phyloP scores from a whole-genome alignment of 2,888 invertebrate species.

The Apotomis turbidana region DNA sequence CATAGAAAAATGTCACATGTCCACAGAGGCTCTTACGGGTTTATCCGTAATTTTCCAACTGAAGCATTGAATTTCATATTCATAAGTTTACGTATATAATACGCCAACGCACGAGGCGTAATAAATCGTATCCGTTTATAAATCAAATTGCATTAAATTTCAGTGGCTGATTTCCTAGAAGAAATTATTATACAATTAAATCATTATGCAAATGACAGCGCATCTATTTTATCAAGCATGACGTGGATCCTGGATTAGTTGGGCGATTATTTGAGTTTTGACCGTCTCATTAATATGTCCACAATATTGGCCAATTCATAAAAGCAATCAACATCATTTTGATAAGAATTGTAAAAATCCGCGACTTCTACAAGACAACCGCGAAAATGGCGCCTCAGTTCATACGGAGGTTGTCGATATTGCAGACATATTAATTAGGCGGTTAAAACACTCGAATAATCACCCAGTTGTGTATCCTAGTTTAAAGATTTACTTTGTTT shows the following conservation, averaged over 20 bases:
- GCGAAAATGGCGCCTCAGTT: too few species aligned
- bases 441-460: too few species aligned
- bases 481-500: too few species aligned
- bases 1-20: slow-evolving; percentile 1
- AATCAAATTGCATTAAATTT: slow-evolving; percentile 16
- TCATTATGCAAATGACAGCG: slow-evolving; percentile 4
- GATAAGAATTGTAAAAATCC: too few species aligned
- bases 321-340: too few species aligned
- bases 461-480: too few species aligned
- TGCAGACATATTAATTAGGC: too few species aligned
- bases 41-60: background rate
- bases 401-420: too few species aligned
- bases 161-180: slow-evolving; percentile 5
- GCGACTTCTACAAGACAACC: too few species aligned
- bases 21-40: background rate
- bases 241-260: background rate
- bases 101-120: slow-evolving; percentile 12
- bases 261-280: too few species aligned
- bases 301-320: too few species aligned
- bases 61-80: background rate
- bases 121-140: slow-evolving; percentile 8
- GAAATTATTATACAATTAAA: background rate
- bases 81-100: slow-evolving; percentile 20
- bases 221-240: background rate
- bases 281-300: too few species aligned